Base-by-base conservation (phyloP, 2,888 invertebrate genomes). In the Lamellibrachia satsuma region DNA sequence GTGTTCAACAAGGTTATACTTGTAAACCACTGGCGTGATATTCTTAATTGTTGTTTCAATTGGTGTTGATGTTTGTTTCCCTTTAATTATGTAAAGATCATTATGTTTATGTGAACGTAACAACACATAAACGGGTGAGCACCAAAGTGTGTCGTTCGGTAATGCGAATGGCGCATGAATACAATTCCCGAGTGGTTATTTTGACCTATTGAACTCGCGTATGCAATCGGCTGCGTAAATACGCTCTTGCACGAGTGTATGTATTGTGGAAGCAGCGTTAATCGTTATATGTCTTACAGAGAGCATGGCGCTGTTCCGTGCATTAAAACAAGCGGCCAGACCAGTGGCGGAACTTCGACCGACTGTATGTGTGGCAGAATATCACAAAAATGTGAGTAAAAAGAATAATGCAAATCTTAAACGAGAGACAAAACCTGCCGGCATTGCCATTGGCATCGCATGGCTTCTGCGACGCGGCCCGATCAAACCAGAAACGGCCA, bases 271-370 rank as follows among this genome's bases (percentile, higher is more conserved):
- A 15, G 75, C n/a, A 4, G 75, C 39, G 39, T 39, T 39, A 39
- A 39, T 75, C n/a, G 11, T 75, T 6, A 22, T 22, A 15, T 75
- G 1, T 22, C 22, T 75, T n/a, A 15, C n/a, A 75, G 75, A 75
- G 2, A 75, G 75, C 75, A 75, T 75, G 75, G 75, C 75, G 75
- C 75, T 75, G 75, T 75, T 75, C 75, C 75, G 75, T 15, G 75
- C 75, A 75, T 75, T 75, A 75, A 75, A 75, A 22, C 75, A 75
- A 75, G 75, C n/a, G 75, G 75, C 75, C 75, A 75, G 75, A n/a
- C 75, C 75, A 75, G 75, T 75, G 75, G 75, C 75, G n/a, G 75
- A 75, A n/a, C 75, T 75, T 75, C 75, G 75, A 75, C 75, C 75
- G 75, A 75, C 3, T 75, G 75, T 75, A 22, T 75, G 22, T 75